phyloP scores from a whole-genome alignment of 2,888 invertebrate genomes.

The Idaea straminata region DNA sequence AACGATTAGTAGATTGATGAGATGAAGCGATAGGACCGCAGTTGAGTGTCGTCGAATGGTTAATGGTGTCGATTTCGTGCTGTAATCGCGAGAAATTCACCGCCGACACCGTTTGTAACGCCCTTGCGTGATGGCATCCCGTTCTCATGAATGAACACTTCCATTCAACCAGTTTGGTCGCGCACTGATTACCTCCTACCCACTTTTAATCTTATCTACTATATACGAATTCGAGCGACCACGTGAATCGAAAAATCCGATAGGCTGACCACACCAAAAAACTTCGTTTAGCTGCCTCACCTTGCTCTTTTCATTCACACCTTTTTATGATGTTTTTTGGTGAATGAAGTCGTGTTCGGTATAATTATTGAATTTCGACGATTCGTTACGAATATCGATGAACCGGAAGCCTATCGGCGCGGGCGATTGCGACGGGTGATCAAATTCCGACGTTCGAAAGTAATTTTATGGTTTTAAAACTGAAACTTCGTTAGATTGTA shows the following conservation, averaged over 20 bases:
- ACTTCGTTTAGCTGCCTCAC: constrained; percentile 53
- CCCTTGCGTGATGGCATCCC: constrained; percentile 71
- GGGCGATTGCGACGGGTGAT: constrained; percentile 70
- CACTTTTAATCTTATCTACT: constrained; percentile 75
- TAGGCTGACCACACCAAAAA: constrained; percentile 51
- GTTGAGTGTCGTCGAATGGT: constrained; percentile 31
- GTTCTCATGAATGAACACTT: constrained; percentile 68
- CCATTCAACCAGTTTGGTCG: constrained; percentile 77
- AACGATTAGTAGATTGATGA: constrained; percentile 38
- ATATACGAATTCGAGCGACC: constrained; percentile 56
- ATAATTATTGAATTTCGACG: constrained; percentile 79
- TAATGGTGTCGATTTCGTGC: constrained; percentile 28
- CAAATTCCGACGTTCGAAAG: constrained; percentile 71
- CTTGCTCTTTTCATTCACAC: constrained; percentile 77
- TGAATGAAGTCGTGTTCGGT: constrained; percentile 79
- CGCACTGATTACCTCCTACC: constrained; percentile 73
- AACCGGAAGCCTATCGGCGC: constrained; percentile 75
- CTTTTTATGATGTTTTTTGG: constrained; percentile 73
- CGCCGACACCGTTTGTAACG: constrained; percentile 23
- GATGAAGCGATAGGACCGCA: constrained; percentile 44
- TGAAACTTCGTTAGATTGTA: constrained; percentile 53
- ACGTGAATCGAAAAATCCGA: constrained; percentile 47
- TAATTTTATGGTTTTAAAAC: constrained; percentile 78
- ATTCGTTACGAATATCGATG: constrained; percentile 80
- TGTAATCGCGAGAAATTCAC: constrained; percentile 26